Percentiles rank a stretch among this genome's conserved stretches.
phyloP scores from a whole-genome alignment of 2,888 invertebrate species.

The Troides helena region DNA sequence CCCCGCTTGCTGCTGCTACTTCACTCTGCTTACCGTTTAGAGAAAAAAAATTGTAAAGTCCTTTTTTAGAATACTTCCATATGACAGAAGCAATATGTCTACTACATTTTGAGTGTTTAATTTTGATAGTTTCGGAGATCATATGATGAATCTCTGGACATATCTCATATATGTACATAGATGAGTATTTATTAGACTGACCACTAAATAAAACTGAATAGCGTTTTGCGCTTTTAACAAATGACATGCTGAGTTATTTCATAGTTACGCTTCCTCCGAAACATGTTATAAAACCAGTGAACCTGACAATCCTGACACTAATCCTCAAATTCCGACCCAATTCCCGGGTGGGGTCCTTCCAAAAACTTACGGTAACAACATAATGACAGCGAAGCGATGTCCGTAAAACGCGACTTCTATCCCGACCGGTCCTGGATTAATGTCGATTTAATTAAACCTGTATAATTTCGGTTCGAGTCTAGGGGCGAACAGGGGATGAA shows the following conservation, averaged over 20 bases:
- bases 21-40: too few species aligned
- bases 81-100: too few species aligned
- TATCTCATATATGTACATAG: too few species aligned
- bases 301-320: constrained; percentile 44
- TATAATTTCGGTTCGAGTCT: constrained; percentile 68
- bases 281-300: constrained; percentile 32
- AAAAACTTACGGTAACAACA: constrained; percentile 68
- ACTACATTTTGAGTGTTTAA: too few species aligned
- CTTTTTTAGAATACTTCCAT: too few species aligned
- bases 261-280: constrained; percentile 1
- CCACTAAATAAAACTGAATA: background rate
- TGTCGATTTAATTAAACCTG: constrained; percentile 78
- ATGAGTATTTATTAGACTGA: background rate
- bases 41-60: too few species aligned
- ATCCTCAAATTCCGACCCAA: constrained; percentile 56
- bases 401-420: constrained; percentile 61
- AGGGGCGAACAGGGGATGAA: constrained; percentile 34
- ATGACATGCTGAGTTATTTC: background rate
- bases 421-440: constrained; percentile 70
- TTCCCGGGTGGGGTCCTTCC: constrained; percentile 50
- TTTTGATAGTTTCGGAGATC: too few species aligned
- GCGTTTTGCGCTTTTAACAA: background rate
- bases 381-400: constrained; percentile 66
- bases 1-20: too few species aligned
- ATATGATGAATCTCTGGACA: too few species aligned